These are phyloP conservation scores for Mycogona germanica DNA, from an alignment of 2,888 invertebrate genomes.

Conservation along the genomic window DNA sequence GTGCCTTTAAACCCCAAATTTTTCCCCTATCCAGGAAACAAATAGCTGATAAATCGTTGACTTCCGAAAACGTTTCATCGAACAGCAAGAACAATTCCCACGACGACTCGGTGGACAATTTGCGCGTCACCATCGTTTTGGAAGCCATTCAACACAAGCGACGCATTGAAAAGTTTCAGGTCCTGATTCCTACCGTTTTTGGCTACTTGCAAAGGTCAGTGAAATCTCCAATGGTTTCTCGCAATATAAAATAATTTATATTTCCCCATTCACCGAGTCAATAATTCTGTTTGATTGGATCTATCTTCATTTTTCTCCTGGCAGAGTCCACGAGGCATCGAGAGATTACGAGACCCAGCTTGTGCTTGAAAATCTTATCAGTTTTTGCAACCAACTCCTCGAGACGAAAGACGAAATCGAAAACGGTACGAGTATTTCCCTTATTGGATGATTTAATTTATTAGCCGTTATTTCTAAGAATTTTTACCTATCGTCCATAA, in stretches of 20 bases:
- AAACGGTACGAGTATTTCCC: too few species aligned
- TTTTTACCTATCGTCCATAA: too few species aligned
- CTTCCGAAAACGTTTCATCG: not conserved
- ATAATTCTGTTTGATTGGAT: constrained; percentile 8
- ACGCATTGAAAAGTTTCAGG: constrained; percentile 52
- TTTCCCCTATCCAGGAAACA: not conserved
- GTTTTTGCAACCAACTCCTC: constrained; percentile 31
- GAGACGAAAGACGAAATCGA: too few species aligned
- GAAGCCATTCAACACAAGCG: constrained; percentile 78
- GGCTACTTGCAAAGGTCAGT: constrained; percentile 53
- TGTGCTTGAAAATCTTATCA: constrained; percentile 59
- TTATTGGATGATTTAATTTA: too few species aligned
- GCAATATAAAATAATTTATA: not conserved
- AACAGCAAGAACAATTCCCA: not conserved
- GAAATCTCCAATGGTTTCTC: not conserved
- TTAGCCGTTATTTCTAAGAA: too few species aligned
- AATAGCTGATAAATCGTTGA: not conserved
- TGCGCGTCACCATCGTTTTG: constrained; percentile 60
- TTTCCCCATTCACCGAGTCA: too few species aligned
- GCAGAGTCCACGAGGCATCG: constrained; percentile 64
- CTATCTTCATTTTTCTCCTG: constrained; percentile 45
- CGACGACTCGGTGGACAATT: constrained; percentile 55
- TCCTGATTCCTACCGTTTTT: constrained; percentile 61
- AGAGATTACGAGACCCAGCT: constrained; percentile 77
- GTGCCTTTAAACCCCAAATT: not conserved